These are phyloP conservation scores for Cryptotis parvus DNA, from an alignment of 2,113 vertebrate genomes.

Conservation along the genomic window DNA sequence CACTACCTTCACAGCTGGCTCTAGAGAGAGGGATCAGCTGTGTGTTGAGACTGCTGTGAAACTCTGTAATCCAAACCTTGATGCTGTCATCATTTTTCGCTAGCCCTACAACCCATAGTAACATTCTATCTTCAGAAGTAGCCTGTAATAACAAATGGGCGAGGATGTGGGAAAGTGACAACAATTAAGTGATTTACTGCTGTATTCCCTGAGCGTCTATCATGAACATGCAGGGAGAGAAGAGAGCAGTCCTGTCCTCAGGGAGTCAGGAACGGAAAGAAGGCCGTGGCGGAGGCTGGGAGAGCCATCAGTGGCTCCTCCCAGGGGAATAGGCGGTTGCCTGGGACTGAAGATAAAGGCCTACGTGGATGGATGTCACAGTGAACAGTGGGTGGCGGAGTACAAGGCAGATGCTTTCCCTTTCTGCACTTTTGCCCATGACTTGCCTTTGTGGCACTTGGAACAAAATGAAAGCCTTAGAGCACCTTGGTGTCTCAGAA, in stretches of 20 bases:
- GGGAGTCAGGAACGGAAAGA: background rate
- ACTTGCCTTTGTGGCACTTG: background rate
- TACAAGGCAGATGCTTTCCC: background rate
- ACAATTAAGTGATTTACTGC: background rate
- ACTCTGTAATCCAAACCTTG: background rate
- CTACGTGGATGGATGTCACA: background rate
- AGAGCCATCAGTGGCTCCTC: background rate
- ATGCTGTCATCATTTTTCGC: background rate
- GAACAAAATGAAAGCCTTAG: background rate
- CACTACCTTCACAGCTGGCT: background rate
- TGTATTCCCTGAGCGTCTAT: background rate
- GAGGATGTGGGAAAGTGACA: background rate
- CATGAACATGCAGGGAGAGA: background rate
- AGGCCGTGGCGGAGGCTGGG: background rate
- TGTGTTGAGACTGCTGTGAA: background rate
- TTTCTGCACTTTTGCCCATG: background rate
- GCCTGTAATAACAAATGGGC: background rate
- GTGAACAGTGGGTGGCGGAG: background rate
- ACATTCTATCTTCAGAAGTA: background rate
- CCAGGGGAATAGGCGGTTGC: background rate
- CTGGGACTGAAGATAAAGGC: background rate
- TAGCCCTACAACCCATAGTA: background rate
- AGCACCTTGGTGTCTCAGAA: background rate
- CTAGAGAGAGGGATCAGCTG: background rate
- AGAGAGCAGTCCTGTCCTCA: background rate